Evolutionary conservation across 2,113 vertebrate genomes (phyloP), one percentile per base, ranked within the genome.

Genomic region (Alaudala cheleensis): DNA sequence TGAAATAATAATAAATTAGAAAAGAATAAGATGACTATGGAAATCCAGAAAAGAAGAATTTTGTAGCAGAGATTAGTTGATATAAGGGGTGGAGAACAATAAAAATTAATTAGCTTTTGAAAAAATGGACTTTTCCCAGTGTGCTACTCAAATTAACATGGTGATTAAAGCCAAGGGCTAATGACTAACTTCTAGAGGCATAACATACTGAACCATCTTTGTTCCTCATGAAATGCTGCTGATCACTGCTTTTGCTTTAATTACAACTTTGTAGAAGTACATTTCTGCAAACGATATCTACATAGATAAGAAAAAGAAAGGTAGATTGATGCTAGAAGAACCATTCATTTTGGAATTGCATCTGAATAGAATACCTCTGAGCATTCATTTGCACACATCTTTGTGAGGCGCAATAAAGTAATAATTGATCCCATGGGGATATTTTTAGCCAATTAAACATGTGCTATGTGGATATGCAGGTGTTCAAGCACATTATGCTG

Each of bases 381-480:
- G 29, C 51, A 24, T 67, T 85, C 39, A 66, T 81, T 70, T 79
- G 19, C 51, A 90, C 65, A 58, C 23, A 47, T 50, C 40, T 86
- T 73, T 87, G 18, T 3, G 10, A 40, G 65, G 76, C 1, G 9
- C 23, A 88, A 79, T 94, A 83, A 67, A 49, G 53, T 45, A 66
- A 37, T 51, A 88, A 16, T 50, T 77, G 80, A 86, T 65, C 34
- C 29, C n/a, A 37, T 0, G 29, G 40, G 66, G 50, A 86, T 69
- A n/a, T 50, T 82, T 93, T 82, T 74, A 91, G 26, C 22, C 37
- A 96, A 85, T 95, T 96, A 90, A 50, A 49, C 42, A 60, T 6
- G 9, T 78, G 39, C 65, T 83, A 40, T 54, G 42, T 37, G 31
- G 33, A 40, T 86, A 66, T n/a, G 39, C 92, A 90, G 81, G 70